Conservation (phyloP, 2,797 vertebrate genomes). For the Enteromius trimaculatus region DNA sequence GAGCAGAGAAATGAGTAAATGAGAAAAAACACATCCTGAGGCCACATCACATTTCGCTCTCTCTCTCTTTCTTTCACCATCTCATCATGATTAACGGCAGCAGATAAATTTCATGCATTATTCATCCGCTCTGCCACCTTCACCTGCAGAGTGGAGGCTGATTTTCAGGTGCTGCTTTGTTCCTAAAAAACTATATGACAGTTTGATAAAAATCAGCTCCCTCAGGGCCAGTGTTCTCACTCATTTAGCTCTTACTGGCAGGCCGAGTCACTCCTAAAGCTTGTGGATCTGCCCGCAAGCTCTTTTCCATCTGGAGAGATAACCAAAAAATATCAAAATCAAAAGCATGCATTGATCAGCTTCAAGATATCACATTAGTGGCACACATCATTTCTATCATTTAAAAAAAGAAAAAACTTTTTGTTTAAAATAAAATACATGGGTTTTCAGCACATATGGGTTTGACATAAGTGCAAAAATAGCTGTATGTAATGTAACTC, state of each 20-base stretch:
- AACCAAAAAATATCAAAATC: constrained; percentile 8
- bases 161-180: constrained; percentile 48
- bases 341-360: constrained; percentile 12
- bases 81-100: constrained; percentile 66
- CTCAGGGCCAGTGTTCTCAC: constrained; percentile 32
- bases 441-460: background rate
- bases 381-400: background rate
- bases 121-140: constrained; percentile 69
- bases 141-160: constrained; percentile 63
- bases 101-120: constrained; percentile 71
- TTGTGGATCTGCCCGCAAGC: constrained; percentile 9
- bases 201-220: constrained; percentile 58
- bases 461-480: background rate
- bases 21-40: constrained; percentile 26
- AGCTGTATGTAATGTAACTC: background rate
- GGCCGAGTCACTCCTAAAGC: constrained; percentile 25
- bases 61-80: constrained; percentile 10
- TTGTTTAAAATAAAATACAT: background rate
- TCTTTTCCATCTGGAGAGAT: constrained; percentile 29
- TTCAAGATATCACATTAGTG: background rate
- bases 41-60: constrained; percentile 17
- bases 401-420: too few relatives aligned
- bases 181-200: constrained; percentile 62
- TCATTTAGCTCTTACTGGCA: constrained; percentile 34
- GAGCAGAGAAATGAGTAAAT: constrained; percentile 43